phyloP scores from a whole-genome alignment of 2,113 vertebrate species.

The Platysteira castanea region DNA sequence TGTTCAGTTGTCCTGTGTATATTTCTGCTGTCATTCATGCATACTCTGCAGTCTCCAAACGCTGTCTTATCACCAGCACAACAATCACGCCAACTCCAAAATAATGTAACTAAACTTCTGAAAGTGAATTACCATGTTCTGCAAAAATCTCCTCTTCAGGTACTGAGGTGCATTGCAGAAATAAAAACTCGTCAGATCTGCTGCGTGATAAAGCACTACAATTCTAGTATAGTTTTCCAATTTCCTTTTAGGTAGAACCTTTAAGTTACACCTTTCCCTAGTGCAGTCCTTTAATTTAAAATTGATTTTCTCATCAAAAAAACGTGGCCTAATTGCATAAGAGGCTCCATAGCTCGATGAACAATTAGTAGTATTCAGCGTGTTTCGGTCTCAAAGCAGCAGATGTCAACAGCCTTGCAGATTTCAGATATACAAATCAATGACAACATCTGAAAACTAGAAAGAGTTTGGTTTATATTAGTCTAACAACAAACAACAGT shows the following conservation, averaged over 20 bases:
- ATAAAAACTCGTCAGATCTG: not conserved
- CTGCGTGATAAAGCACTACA: not conserved
- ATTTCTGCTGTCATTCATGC: not conserved
- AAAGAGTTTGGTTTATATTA: not conserved
- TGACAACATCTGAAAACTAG: not conserved
- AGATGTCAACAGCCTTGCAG: not conserved
- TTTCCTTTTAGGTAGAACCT: not conserved
- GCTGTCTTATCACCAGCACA: not conserved
- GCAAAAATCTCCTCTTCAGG: not conserved
- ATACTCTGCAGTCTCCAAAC: not conserved
- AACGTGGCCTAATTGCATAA: slow-evolving; percentile 20
- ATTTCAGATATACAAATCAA: slow-evolving; percentile 11
- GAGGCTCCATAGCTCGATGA: not conserved
- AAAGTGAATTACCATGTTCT: not conserved
- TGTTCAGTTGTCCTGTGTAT: not conserved
- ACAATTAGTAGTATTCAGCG: not conserved
- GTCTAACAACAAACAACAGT: not conserved
- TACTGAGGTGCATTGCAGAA: not conserved
- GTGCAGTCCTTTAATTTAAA: slow-evolving; percentile 42
- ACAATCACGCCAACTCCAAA: not conserved
- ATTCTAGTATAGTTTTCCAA: not conserved
- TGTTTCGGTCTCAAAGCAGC: not conserved
- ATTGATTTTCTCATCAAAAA: slow-evolving; percentile 53
- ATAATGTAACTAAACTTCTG: not conserved
- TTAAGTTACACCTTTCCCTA: not conserved